These are phyloP conservation scores for Anas capensis DNA, from an alignment of 2,797 vertebrate species.

Conservation along the genomic window DNA sequence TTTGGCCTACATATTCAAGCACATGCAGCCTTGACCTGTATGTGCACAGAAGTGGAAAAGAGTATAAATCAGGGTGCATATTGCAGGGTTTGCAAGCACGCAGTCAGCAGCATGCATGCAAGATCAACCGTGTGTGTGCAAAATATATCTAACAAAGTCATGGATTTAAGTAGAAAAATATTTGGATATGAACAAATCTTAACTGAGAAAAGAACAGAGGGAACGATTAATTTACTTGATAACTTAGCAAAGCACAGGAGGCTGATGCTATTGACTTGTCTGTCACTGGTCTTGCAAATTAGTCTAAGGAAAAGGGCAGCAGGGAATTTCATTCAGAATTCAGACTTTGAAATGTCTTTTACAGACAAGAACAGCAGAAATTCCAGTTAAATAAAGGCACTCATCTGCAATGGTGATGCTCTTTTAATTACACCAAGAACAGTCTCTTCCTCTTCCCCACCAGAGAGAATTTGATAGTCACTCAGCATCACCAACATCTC, in stretches of 20 bases:
- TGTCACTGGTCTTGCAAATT: not conserved
- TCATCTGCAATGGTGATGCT: not conserved
- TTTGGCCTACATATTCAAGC: not conserved
- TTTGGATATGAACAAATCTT: not conserved
- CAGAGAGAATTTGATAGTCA: not conserved
- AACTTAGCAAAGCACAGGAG: not conserved
- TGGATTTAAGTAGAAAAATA: fast-evolving
- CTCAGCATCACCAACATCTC: not conserved
- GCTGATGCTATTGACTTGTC: not conserved
- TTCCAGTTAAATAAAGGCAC: not conserved
- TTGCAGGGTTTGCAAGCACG: fast-evolving
- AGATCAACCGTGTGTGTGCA: not conserved
- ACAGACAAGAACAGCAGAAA: not conserved
- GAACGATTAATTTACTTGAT: fast-evolving
- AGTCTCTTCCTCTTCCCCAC: not conserved
- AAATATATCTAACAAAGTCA: fast-evolving
- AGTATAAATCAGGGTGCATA: not conserved
- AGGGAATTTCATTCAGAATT: not conserved
- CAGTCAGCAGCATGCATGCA: fast-evolving
- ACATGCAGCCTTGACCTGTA: not conserved
- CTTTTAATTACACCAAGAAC: not conserved
- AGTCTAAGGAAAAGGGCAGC: not conserved
- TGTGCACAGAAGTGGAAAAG: not conserved
- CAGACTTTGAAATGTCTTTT: not conserved
- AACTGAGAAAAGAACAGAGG: not conserved